These are phyloP conservation scores for Seira ritae DNA, from an alignment of 2,888 invertebrate genomes.

Conservation along the genomic window DNA sequence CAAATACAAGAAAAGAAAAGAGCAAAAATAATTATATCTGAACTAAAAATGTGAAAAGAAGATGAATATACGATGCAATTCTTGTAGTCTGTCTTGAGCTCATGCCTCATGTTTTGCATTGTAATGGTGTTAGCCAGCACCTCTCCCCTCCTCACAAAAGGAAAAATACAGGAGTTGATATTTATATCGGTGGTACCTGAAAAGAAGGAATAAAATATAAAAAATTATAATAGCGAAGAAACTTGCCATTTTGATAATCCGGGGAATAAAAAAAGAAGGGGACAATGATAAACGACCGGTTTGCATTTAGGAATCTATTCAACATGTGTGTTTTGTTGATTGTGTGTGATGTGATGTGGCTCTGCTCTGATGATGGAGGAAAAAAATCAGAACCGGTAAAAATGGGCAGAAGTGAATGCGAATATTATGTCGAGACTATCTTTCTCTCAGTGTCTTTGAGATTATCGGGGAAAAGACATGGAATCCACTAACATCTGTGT, in stretches of 20 bases:
- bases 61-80: too few species aligned
- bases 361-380: too few species aligned
- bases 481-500: not conserved
- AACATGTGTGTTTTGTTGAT: not conserved
- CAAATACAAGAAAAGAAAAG: not conserved
- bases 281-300: constrained; percentile 60
- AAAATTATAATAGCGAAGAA: not conserved
- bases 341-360: too few species aligned
- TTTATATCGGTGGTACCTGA: constrained; percentile 21
- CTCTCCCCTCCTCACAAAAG: too few species aligned
- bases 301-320: constrained; percentile 28
- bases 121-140: too few species aligned
- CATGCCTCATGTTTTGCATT: too few species aligned
- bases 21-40: not conserved
- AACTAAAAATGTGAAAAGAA: not conserved
- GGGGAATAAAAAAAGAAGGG: not conserved
- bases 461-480: not conserved
- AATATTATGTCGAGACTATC: not conserved
- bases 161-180: not conserved
- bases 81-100: too few species aligned
- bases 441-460: not conserved
- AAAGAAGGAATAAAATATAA: constrained; percentile 1
- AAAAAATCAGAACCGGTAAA: constrained; percentile 25
- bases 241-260: not conserved
- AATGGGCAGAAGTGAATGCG: constrained; percentile 1